A percentile compares a stretch with the other conserved stretches of the same genome.
Conservation (phyloP, 2,113 vertebrate species). For the Carassius auratus region DNA sequence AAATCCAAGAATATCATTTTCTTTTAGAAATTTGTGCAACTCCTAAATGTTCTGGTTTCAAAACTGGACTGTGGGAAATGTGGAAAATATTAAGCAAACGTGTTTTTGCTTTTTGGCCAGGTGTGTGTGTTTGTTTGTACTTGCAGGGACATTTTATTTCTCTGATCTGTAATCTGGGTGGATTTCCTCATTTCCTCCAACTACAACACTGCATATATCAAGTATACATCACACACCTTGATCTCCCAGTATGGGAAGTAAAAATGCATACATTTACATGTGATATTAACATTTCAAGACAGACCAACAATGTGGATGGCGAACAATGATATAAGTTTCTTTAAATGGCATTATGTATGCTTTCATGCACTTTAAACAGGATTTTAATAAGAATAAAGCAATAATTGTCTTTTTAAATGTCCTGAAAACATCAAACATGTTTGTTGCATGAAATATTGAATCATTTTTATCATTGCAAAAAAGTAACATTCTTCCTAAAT, state of each 20-base stretch:
- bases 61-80: not conserved
- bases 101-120: not conserved
- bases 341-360: too few relatives aligned
- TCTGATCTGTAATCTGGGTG: not conserved
- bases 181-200: not conserved
- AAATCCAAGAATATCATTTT: not conserved
- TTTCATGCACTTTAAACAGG: too few relatives aligned
- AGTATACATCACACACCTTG: not conserved
- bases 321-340: not conserved
- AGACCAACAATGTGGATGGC: not conserved
- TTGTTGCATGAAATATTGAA: too few relatives aligned
- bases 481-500: too few relatives aligned
- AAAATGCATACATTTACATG: not conserved
- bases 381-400: too few relatives aligned
- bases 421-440: too few relatives aligned
- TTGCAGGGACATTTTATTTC: not conserved
- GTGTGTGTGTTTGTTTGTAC: not conserved
- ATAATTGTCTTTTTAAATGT: too few relatives aligned
- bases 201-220: not conserved
- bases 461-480: too few relatives aligned
- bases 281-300: not conserved
- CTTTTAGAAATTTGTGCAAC: not conserved
- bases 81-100: not conserved
- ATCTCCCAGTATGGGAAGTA: not conserved
- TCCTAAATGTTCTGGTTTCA: conserved; percentile 3